Evolutionary conservation across 2,113 vertebrate genomes (phyloP).

Genomic region (Pandion haliaetus): DNA sequence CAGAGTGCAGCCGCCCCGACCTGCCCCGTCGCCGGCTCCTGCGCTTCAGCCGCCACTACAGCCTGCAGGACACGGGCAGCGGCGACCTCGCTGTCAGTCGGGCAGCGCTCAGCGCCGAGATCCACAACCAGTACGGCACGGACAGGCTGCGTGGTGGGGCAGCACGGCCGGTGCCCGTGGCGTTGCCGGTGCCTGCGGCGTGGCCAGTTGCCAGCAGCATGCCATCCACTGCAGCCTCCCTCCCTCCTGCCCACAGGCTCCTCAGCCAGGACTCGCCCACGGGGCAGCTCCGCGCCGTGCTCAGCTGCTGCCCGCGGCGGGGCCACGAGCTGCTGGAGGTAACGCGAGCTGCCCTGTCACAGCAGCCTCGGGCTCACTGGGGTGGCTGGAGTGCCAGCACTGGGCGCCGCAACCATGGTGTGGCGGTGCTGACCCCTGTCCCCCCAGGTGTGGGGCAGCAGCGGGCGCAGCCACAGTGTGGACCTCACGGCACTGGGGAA

Average conservation of each 20-base stretch:
- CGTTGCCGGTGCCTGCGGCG: rapidly evolving
- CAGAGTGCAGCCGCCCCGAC: conserved; percentile 91
- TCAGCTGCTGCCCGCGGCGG: conserved; percentile 77
- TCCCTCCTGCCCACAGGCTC: conserved; percentile 67
- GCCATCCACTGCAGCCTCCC: not conserved
- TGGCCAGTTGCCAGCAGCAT: rapidly evolving
- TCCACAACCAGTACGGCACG: conserved; percentile 85
- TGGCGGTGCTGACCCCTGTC: rapidly evolving
- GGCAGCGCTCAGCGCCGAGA: conserved; percentile 86
- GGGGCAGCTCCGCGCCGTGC: conserved; percentile 24
- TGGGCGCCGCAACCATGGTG: rapidly evolving
- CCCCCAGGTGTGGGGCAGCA: conserved; percentile 87
- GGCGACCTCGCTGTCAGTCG: conserved; percentile 77
- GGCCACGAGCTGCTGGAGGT: conserved; percentile 88
- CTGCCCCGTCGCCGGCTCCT: conserved; percentile 87
- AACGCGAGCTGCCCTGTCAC: rapidly evolving
- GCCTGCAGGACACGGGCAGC: conserved; percentile 26
- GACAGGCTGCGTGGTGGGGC: rapidly evolving
- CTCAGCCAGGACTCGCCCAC: conserved; percentile 87
- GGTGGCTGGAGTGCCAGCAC: rapidly evolving
- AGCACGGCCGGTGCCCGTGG: rapidly evolving
- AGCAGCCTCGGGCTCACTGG: rapidly evolving
- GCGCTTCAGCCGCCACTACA: conserved; percentile 73
- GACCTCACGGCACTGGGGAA: conserved; percentile 88
- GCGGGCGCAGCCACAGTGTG: conserved; percentile 83